Evolutionary conservation across 2,797 vertebrate genomes (phyloP), one percentile per base, ranked within the genome.

Genomic region (Staurois parvus): DNA sequence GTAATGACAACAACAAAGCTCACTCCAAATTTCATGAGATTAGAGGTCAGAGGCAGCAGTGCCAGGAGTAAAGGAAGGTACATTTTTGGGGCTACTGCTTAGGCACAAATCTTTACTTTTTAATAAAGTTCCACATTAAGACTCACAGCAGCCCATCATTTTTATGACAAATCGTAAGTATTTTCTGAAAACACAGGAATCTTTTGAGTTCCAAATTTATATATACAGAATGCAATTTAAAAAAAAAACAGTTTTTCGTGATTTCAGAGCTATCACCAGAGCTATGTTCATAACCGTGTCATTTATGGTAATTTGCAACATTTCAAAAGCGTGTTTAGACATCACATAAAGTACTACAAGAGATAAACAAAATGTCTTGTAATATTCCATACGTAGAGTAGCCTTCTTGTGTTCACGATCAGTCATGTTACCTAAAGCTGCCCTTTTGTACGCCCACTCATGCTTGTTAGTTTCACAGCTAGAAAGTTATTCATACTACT

Each of bases 401-500:
- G 48, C 26, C 40, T 77, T 56, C 73, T 5, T 21, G 48, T 21
- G 19, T 56, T 56, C 48, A 69, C 37, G 21, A 56, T 37, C 42
- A 52, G 45, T 84, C 66, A 77, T 62, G 82, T 72, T 77, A 77
- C 30, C 82, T 72, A 62, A 26, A 28, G 69, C 56, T 84, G 68
- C 37, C 69, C 76, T 79, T 29, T 48, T 19, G 21, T 73, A 73
- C 83, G 28, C 69, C 83, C 83, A 79, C 76, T 70, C 83, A 67
- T 84, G 76, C 76, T 79, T 72, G 28, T 48, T 77, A 78, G 75
- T 40, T 72, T 78, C 30, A 72, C 37, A 78, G 69, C 48, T 84
- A 72, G 75, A 72, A 74, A 77, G 76, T 79, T 84, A 78, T 59
- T 78, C 29, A 11, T 84, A 56, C 3, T 45, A 59, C 67, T 72